These are phyloP conservation scores for Collichthys lucidus DNA, from an alignment of 2,113 vertebrate species.

Conservation along the genomic window DNA sequence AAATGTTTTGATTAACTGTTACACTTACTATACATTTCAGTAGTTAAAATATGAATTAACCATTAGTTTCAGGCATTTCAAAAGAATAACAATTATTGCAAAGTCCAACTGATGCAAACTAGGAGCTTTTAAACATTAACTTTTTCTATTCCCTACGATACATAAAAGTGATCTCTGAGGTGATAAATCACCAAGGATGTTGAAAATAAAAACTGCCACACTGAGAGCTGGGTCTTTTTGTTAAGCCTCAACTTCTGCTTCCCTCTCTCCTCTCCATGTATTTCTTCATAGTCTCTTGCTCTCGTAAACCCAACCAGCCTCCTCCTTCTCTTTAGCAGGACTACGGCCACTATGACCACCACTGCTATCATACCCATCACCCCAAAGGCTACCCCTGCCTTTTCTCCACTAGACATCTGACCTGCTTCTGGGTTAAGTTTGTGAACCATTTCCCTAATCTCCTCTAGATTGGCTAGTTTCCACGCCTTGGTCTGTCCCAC, in stretches of 20 bases:
- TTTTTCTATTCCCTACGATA: accelerated
- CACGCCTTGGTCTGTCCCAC: conserved; percentile 83
- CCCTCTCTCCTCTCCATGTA: conserved; percentile 14
- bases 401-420: conserved; percentile 57
- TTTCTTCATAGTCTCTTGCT: conserved; percentile 45
- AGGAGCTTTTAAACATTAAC: background rate
- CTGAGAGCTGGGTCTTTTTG: background rate
- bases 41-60: background rate
- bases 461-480: conserved; percentile 80
- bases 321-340: conserved; percentile 52
- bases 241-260: conserved; percentile 18
- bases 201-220: background rate
- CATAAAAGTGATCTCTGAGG: background rate
- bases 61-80: background rate
- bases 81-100: background rate
- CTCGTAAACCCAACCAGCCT: background rate
- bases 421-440: conserved; percentile 9
- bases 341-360: conserved; percentile 47
- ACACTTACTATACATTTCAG: too few species aligned
- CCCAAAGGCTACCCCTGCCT: conserved; percentile 75
- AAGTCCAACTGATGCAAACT: background rate
- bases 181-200: background rate
- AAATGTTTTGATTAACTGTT: too few species aligned
- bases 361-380: conserved; percentile 66
- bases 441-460: conserved; percentile 68